Base-by-base conservation (phyloP, 92 coral and sea anemone genomes). In the Micromussa lordhowensis region DNA sequence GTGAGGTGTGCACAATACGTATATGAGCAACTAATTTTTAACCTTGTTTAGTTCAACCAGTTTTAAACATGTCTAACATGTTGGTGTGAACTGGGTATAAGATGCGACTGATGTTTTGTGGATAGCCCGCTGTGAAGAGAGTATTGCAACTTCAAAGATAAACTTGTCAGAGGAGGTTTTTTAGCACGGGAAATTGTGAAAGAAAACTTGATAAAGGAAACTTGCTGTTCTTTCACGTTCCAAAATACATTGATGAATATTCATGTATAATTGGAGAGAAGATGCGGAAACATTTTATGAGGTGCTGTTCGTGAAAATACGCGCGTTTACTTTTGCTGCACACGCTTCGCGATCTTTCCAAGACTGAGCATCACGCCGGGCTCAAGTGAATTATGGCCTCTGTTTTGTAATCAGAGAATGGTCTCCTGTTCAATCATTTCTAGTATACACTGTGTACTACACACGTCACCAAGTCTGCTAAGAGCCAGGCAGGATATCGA, bases 401-500 rank as follows among this genome's bases (percentile, higher is more conserved):
- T n/a, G 35, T 75, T 74, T 30, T 32, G 24, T 15, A 7, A 4
- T 86, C 84, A 95, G 24, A 95, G 96, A 36, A 78, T 69, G 17
- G 98, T 80, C 40, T 91, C 93, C 78, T 96, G 82, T 66, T 95
- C 98, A 16, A 93, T 87, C 40, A 85, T 87, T 32, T 91, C 93
- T 34, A 92, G 77, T 58, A 88, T 64, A 30, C 84, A 85, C 54
- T 90, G 89, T 22, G 89, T 79, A 30, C 96, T 94, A 75, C 86
- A 93, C 72, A 90, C 78, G 72, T 95, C 98, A 4, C 98, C 98
- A 71, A 93, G 76, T 77, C 98, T 83, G 61, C 94, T 90, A 61
- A 93, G 73, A 44, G 92, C 90, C 11, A 94, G 83, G 54, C 78
- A 88, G 1, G 98, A 95, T 64, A 93, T 68, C 18, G 98, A 86